phyloP scores from a whole-genome alignment of 2,113 vertebrate genomes.

The Mastomys coucha region DNA sequence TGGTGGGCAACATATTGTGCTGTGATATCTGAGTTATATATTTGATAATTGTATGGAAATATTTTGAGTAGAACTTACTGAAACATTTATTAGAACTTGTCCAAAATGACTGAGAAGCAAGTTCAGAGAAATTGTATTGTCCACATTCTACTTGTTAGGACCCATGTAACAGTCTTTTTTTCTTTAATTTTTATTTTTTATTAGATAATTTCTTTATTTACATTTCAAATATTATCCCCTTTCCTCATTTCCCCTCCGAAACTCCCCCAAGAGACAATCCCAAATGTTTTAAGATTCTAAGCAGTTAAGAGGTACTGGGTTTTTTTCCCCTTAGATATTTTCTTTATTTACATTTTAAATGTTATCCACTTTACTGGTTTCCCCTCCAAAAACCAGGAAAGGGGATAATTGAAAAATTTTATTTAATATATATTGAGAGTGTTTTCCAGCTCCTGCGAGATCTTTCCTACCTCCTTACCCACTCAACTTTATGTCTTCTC shows the following conservation, averaged over 20 bases:
- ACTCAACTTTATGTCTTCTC: not conserved
- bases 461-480: not conserved
- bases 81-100: slow-evolving; percentile 48
- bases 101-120: not conserved
- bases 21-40: slow-evolving; percentile 13
- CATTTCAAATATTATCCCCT: no score
- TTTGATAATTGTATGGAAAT: slow-evolving; percentile 1
- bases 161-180: not conserved
- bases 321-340: no score
- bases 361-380: no score
- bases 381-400: no score
- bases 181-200: no score
- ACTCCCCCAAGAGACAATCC: not conserved
- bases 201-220: no score
- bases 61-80: not conserved
- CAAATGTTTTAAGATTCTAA: slow-evolving; percentile 49
- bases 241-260: no score
- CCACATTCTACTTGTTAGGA: not conserved
- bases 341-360: no score
- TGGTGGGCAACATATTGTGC: not conserved
- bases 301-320: not conserved
- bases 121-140: slow-evolving; percentile 21
- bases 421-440: not conserved
- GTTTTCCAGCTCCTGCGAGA: not conserved
- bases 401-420: no score